Evolutionary conservation across 2,113 vertebrate species (phyloP).

Genomic region (Elaphurus davidianus): DNA sequence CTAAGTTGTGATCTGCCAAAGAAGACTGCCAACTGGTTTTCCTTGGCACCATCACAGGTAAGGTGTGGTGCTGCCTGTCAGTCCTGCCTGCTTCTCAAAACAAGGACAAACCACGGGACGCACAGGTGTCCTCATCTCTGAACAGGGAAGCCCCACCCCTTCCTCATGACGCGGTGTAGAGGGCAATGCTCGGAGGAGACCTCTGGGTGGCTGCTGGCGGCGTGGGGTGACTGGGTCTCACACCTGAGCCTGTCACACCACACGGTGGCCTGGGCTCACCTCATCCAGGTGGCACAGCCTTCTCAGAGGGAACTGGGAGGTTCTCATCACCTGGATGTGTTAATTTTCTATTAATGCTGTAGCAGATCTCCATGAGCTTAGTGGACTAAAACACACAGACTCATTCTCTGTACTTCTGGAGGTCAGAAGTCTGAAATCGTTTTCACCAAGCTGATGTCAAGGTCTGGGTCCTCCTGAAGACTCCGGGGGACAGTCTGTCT

Average conservation of each 20-base stretch:
- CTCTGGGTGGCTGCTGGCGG: background rate
- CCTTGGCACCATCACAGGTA: background rate
- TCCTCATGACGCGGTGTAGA: background rate
- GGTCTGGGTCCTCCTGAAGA: background rate
- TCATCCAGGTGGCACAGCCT: background rate
- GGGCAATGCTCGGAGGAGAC: background rate
- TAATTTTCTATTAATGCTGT: background rate
- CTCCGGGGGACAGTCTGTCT: too few relatives aligned
- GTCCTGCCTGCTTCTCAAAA: background rate
- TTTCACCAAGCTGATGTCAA: background rate
- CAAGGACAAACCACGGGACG: background rate
- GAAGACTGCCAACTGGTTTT: background rate
- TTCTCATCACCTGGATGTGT: background rate
- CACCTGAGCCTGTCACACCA: background rate
- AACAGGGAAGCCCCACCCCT: background rate
- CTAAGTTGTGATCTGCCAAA: background rate
- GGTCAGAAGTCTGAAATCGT: background rate
- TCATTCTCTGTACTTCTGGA: background rate
- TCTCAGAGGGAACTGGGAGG: background rate
- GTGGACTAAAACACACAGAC: background rate
- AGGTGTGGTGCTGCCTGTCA: background rate
- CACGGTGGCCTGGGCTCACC: background rate
- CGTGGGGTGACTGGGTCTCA: constrained; percentile 2
- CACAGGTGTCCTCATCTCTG: background rate
- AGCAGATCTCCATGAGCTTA: fast-evolving